These are phyloP conservation scores for Phortica magna DNA, from an alignment of 2,888 invertebrate genomes.

Conservation along the genomic window DNA sequence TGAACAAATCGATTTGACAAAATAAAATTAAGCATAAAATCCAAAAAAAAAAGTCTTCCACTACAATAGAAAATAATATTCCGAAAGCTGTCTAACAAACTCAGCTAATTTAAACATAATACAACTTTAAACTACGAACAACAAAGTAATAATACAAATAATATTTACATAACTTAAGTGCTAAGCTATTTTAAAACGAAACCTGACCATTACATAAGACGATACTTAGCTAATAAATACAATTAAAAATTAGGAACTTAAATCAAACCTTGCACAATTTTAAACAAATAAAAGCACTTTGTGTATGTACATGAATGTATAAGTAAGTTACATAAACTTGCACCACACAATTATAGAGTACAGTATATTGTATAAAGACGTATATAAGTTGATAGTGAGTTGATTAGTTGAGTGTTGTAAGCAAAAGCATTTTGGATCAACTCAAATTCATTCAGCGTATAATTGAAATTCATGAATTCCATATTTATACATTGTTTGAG, in stretches of 20 bases:
- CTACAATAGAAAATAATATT: too few relatives aligned
- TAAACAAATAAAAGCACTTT: slow-evolving; percentile 11
- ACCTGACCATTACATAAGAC: background rate
- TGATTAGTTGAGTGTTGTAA: slow-evolving; percentile 10
- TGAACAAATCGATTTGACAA: too few relatives aligned
- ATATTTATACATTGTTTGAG: slow-evolving; percentile 5
- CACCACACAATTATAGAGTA: slow-evolving; percentile 16
- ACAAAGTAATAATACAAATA: background rate
- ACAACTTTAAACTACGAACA: background rate
- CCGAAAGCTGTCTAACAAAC: background rate
- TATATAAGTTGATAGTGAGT: background rate
- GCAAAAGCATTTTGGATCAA: slow-evolving; percentile 9
- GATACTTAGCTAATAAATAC: background rate
- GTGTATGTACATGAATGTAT: background rate
- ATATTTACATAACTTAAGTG: background rate
- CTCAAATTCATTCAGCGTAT: background rate
- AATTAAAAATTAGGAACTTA: background rate
- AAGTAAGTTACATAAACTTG: slow-evolving; percentile 3
- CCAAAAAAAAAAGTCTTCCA: too few relatives aligned
- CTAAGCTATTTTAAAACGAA: background rate
- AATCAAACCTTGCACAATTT: slow-evolving; percentile 1
- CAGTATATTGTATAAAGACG: background rate
- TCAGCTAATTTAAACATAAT: background rate
- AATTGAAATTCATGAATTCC: slow-evolving; percentile 28
- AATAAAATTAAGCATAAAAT: too few relatives aligned